A percentile compares a stretch with the other conserved stretches of the same genome.
phyloP scores from a whole-genome alignment of 2,113 vertebrate genomes.

The Phrynosoma platyrhinos region DNA sequence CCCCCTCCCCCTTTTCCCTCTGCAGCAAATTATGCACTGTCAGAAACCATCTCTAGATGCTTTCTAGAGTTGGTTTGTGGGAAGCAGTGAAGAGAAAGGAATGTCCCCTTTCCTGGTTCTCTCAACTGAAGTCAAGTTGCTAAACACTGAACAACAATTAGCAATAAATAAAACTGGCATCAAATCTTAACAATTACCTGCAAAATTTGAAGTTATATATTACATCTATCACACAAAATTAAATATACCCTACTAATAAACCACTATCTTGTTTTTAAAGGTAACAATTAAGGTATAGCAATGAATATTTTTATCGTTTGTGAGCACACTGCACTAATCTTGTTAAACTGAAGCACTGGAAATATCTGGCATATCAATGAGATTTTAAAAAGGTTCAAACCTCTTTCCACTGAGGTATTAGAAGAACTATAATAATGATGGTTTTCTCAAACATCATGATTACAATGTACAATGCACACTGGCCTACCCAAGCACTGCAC shows the following conservation, averaged over 20 bases:
- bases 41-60: too few relatives aligned
- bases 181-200: not conserved
- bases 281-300: not conserved
- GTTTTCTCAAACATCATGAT: conserved; percentile 98
- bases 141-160: not conserved
- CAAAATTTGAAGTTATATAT: not conserved
- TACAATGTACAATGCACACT: conserved; percentile 95
- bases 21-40: too few relatives aligned
- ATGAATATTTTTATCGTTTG: not conserved
- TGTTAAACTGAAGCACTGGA: not conserved
- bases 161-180: not conserved
- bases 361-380: conserved; percentile 14
- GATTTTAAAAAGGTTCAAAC: conserved; percentile 72
- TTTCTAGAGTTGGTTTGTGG: too few relatives aligned
- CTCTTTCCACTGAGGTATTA: conserved; percentile 98
- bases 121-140: not conserved
- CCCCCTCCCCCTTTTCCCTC: too few relatives aligned
- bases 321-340: conserved; percentile 1
- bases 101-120: too few relatives aligned
- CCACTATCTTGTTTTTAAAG: not conserved
- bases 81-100: too few relatives aligned
- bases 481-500: conserved; percentile 93
- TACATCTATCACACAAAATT: not conserved
- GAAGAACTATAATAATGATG: conserved; percentile 93
- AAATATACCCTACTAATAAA: not conserved